phyloP scores from a whole-genome alignment of 1,140 invertebrate genomes.

The Vollenhovia emeryi region DNA sequence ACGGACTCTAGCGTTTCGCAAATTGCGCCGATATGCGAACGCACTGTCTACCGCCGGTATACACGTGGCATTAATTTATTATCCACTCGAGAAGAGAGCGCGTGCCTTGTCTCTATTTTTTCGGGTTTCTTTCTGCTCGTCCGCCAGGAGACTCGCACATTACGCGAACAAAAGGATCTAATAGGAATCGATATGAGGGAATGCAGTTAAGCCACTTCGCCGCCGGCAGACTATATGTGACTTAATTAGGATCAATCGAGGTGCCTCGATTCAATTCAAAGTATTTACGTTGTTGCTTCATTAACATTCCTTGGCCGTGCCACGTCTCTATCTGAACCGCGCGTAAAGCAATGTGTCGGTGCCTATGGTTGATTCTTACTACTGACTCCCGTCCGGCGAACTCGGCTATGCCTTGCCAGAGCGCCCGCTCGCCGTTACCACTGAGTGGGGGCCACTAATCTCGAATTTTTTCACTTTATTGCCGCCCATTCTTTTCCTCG shows the following conservation, averaged over 20 bases:
- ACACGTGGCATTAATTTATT: constrained; percentile 56
- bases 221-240: constrained; percentile 29
- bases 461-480: constrained; percentile 34
- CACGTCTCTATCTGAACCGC: neutral
- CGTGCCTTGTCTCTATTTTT: neutral
- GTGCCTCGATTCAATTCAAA: constrained; percentile 20
- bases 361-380: constrained; percentile 57
- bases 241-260: neutral
- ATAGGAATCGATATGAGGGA: constrained; percentile 59
- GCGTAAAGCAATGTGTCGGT: neutral
- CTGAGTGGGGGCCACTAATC: neutral
- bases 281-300: neutral
- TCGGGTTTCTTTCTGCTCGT: neutral
- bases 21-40: constrained; percentile 49
- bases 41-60: neutral
- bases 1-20: constrained; percentile 40
- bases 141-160: constrained; percentile 4
- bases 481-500: neutral
- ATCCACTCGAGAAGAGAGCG: constrained; percentile 15
- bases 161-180: constrained; percentile 9
- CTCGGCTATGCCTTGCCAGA: neutral
- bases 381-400: constrained; percentile 57
- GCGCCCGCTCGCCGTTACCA: neutral
- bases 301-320: neutral
- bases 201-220: constrained; percentile 53